Base-by-base conservation (phyloP, 2,797 vertebrate species). In the Spondyliosoma cantharus region DNA sequence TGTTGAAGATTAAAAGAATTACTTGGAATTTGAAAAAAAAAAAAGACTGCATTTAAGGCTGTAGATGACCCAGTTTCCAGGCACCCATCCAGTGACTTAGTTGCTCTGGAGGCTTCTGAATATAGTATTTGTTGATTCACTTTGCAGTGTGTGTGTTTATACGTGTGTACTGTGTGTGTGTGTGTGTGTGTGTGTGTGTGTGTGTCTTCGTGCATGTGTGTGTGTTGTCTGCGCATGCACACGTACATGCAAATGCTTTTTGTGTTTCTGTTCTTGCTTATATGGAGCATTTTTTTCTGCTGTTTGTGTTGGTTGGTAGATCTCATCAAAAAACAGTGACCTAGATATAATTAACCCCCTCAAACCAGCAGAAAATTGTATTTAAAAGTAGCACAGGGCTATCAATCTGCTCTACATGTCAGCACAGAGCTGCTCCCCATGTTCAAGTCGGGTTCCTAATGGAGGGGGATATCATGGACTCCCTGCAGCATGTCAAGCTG, bases 21-120 rank as follows among this genome's bases (percentile, higher is more conserved):
- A 90, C 81, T 90, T 84, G 52, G 81, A 84, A 84, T 87, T 52
- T 74, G 24, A 58, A 74, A 84, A 78, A 66, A 76, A 72, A 81
- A 27, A 37, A 32, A 69, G 78, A 78, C 64, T 82, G 65, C 84
- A 84, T 92, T 91, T 89, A 87, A 91, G 85, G 74, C 86, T 90
- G 90, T 65, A 85, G 84, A 89, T 93, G 92, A 93, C 93, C 93
- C 86, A 94, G 88, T 93, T 94, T 94, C 79, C 81, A 84, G 83
- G 83, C 89, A 86, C 84, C 88, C 67, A 88, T 87, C 88, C 70
- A 86, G 65, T 87, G 85, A 85, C 90, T 91, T 88, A 88, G 87
- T 70, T 86, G 71, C 86, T 89, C 78, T 67, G 76, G 85, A 92
- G 83, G 87, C 78, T 82, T 92, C 72, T 85, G 71, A 75, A 82